Evolutionary conservation across 2,797 vertebrate genomes (phyloP), one percentile per base, ranked within the genome.

Genomic region (Chelon labrosus): DNA sequence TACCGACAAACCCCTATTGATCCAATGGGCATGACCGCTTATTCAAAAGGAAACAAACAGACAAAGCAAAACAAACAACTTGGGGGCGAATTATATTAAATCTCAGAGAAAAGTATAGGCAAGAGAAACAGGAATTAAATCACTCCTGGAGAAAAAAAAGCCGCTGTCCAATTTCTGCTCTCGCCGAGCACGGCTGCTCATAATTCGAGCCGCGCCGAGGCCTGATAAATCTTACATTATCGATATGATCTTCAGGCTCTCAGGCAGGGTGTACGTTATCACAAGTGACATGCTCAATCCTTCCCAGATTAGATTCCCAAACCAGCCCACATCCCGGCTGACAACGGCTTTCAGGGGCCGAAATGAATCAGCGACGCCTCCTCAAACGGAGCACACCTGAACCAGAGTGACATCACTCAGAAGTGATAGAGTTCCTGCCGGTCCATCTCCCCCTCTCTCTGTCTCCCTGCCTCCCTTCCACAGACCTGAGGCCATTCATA

Each of bases 211-310:
- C 3, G 79, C 73, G 69, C 78, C 68, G 70, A 62, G 85, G 84
- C 80, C 90, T 90, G 91, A 94, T 94, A 92, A 93, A 94, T 93
- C 86, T 92, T 89, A 92, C 90, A 93, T 92, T 92, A 93, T 92
- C 89, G 89, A 92, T 92, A 90, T 86, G 89, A 89, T 91, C 88
- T 92, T 73, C 83, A 77, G 86, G 85, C 85, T 88, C 85, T 89
- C 76, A 39, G 89, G 86, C 86, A 83, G 90, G 79, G 81, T 83
- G 88, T 86, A 85, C 84, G 83, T 92, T 93, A 92, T 92, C 90
- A 91, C 82, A 69, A 89, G 86, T 89, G 86, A 92, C 92, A 90
- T 19, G 85, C 89, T 91, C 88, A 91, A 90, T 86, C 89, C 89
- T 80, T 86, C 79, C 82, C 85, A 91, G 91, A 93, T 92, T 92